These are phyloP conservation scores for Pseudomyrmex concolor DNA, from an alignment of 1,140 invertebrate genomes.

Conservation along the genomic window DNA sequence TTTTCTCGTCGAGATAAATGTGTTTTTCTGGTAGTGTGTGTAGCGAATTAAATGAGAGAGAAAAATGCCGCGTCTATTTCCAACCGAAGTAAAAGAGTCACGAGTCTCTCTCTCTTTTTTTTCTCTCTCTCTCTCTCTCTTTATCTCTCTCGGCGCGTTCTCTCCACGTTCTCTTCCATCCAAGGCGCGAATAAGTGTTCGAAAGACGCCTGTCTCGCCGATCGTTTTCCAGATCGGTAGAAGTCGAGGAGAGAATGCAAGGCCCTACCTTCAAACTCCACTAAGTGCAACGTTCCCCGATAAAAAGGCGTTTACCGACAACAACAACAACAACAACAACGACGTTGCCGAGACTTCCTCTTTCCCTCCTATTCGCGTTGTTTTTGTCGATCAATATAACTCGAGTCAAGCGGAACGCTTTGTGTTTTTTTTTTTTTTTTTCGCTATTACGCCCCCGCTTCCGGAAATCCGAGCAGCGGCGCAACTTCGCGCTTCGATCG, in stretches of 20 bases:
- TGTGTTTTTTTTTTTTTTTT: slow-evolving; percentile 1
- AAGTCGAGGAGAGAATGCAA: neutral
- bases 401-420: slow-evolving; percentile 11
- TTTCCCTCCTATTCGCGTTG: slow-evolving; percentile 32
- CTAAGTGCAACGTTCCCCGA: slow-evolving; percentile 75
- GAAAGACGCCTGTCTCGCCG: neutral
- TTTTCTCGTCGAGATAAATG: neutral
- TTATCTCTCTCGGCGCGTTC: neutral
- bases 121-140: neutral
- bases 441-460: slow-evolving; percentile 34
- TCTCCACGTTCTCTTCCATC: slow-evolving; percentile 37
- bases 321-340: slow-evolving; percentile 1
- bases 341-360: slow-evolving; percentile 36
- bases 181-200: slow-evolving; percentile 33
- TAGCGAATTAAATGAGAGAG: neutral
- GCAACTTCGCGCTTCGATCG: neutral
- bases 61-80: slow-evolving; percentile 13
- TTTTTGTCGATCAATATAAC: slow-evolving; percentile 35
- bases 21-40: neutral
- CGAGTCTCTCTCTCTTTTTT: slow-evolving; percentile 7
- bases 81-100: neutral
- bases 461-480: neutral
- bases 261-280: slow-evolving; percentile 67
- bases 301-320: slow-evolving; percentile 29
- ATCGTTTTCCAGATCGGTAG: slow-evolving; percentile 39